Conservation (phyloP, 2,888 invertebrate genomes). For the Agelastica alni region DNA sequence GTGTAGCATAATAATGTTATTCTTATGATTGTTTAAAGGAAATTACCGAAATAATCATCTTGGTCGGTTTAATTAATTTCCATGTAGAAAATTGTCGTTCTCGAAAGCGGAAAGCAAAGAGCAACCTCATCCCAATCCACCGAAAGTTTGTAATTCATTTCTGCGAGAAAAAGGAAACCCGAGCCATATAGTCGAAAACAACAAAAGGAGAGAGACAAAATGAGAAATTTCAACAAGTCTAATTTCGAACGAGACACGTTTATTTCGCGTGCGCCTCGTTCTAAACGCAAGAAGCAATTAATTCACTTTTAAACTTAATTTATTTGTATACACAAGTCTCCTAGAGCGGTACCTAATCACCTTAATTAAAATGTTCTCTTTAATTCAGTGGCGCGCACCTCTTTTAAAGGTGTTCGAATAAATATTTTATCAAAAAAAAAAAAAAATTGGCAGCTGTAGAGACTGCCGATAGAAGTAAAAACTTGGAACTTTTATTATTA, state of each 20-base stretch:
- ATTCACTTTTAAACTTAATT: slow-evolving; percentile 59
- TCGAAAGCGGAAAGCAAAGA: slow-evolving; percentile 4
- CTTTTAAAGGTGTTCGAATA: too few relatives aligned
- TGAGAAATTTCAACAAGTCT: slow-evolving; percentile 53
- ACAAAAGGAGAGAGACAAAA: slow-evolving; percentile 45
- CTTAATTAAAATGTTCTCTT: slow-evolving; percentile 56
- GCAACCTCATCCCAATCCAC: slow-evolving; percentile 18
- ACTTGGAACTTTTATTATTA: too few relatives aligned
- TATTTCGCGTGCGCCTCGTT: slow-evolving; percentile 46
- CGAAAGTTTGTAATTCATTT: slow-evolving; percentile 10
- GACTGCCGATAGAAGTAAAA: too few relatives aligned
- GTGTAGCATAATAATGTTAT: too few relatives aligned
- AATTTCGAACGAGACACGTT: slow-evolving; percentile 49
- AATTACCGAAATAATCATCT: too few relatives aligned
- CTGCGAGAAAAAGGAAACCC: slow-evolving; percentile 10
- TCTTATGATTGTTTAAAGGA: too few relatives aligned
- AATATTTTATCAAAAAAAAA: too few relatives aligned
- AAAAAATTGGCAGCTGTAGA: too few relatives aligned
- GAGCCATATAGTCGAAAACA: slow-evolving; percentile 2
- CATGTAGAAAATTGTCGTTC: background rate
- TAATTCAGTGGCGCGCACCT: slow-evolving; percentile 20
- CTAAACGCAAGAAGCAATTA: slow-evolving; percentile 58
- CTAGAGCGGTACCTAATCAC: slow-evolving; percentile 56
- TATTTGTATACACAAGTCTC: slow-evolving; percentile 55
- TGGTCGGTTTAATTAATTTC: too few relatives aligned